Evolutionary conservation across 2,797 vertebrate genomes (phyloP), one percentile per base, ranked within the genome.

Genomic region (Acanthurus tractus): DNA sequence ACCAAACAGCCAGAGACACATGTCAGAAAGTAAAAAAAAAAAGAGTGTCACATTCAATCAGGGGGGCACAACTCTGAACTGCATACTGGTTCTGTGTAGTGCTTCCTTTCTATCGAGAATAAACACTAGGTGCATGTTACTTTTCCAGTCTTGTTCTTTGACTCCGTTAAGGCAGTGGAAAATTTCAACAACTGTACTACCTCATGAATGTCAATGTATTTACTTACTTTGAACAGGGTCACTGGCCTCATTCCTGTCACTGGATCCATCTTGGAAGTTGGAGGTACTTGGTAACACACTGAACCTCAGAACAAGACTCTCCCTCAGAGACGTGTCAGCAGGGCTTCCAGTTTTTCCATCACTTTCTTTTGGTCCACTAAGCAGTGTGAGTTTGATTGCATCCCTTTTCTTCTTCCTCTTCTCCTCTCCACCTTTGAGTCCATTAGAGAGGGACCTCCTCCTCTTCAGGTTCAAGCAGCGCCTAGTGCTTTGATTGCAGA

Each of bases 211-310:
- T 38, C 8, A 8, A 54, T 18, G 22, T 44, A 1, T 38, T 23
- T 18, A 71, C 50, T 84, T 86, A 93, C 92, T 81, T 79, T 61
- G 53, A 38, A 22, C 0, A 9, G 20, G 4, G 13, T 74, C n/a
- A 0, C 22, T 13, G 11, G 46, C n/a, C 14, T 83, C 63, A 50
- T 83, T 54, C 6, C 0, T 20, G 5, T 6, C 3, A 0, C 17
- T 38, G 44, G 67, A 42, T 58, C 13, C 70, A 45, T 86, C 86
- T 54, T 63, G 62, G 20, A 94, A 90, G 69, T 25, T 73, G 76
- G 94, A 95, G 63, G 85, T 88, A 1, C 77, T 68, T 3, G 94
- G 92, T 40, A 94, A 73, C 52, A 94, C 81, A 1, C 62, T 91
- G 68, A 92, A 94, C 54, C 57, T 88, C 70, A 94, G 68, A 62